phyloP scores from a whole-genome alignment of 2,888 invertebrate genomes.

The Conomelus anceps region DNA sequence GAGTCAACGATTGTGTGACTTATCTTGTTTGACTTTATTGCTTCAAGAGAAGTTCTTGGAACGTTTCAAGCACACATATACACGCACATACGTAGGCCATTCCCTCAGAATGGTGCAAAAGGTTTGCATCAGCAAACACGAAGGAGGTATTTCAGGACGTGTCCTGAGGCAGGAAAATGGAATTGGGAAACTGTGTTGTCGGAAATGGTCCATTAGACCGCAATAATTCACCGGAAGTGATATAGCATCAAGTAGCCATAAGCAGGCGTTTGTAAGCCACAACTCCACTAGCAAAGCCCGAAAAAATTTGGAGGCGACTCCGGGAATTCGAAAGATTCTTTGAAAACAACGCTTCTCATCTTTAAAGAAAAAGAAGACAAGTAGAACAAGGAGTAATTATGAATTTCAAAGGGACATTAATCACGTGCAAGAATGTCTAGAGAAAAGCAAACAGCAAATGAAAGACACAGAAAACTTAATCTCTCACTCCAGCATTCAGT shows the following conservation, averaged over 20 bases:
- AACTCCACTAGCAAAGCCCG: not conserved
- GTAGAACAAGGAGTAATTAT: no score
- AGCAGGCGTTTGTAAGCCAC: not conserved
- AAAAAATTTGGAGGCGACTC: not conserved
- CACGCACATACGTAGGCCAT: no score
- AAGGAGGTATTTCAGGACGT: not conserved
- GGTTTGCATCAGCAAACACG: not conserved
- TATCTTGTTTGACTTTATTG: not conserved
- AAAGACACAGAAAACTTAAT: no score
- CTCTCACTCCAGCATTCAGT: no score
- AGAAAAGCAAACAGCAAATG: no score
- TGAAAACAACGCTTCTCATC: no score
- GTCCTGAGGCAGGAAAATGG: not conserved
- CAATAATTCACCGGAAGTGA: not conserved
- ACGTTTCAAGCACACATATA: no score
- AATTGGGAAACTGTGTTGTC: not conserved
- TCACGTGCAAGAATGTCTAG: no score
- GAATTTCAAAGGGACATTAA: no score
- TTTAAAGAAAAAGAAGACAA: no score
- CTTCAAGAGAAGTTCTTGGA: not conserved
- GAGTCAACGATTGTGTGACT: not conserved
- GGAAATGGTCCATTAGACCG: not conserved
- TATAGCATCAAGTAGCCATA: not conserved
- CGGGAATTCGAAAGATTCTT: no score
- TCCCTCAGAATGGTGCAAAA: not conserved